A percentile compares a stretch with the other conserved stretches of the same genome.
phyloP scores from a whole-genome alignment of 2,113 vertebrate genomes.

The Ascaphus truei region DNA sequence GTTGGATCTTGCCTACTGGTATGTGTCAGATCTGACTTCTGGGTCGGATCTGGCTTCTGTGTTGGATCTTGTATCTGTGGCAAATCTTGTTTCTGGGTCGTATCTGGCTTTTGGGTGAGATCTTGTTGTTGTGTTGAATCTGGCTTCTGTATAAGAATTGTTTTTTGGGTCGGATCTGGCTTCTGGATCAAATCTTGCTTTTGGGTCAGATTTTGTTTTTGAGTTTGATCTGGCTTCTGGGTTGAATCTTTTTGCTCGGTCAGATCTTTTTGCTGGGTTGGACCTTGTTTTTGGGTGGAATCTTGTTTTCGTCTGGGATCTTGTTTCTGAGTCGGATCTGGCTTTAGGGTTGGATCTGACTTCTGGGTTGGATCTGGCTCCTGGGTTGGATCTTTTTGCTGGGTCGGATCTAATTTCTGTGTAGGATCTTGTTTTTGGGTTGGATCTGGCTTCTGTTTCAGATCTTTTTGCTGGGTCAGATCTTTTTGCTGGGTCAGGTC shows the following conservation, averaged over 20 bases:
- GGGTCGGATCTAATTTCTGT: neutral
- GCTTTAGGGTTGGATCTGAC: neutral
- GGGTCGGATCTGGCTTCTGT: neutral
- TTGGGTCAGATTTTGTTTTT: neutral
- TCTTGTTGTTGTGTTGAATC: neutral
- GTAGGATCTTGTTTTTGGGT: neutral
- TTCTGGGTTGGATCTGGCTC: neutral
- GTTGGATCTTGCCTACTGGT: too few species aligned
- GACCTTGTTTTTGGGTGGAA: neutral
- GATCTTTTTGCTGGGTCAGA: neutral
- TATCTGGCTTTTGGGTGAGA: neutral
- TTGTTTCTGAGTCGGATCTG: neutral
- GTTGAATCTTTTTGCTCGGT: neutral
- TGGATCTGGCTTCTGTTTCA: neutral
- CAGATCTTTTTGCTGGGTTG: neutral
- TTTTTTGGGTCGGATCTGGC: neutral
- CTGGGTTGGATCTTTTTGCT: neutral
- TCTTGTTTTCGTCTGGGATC: neutral
- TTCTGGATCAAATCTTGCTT: neutral
- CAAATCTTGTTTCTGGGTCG: neutral
- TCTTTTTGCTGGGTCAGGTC: neutral
- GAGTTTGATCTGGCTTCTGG: neutral
- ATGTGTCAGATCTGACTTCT: too few species aligned
- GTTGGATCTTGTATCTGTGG: neutral
- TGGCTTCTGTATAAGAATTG: neutral